Evolutionary conservation across 2,888 invertebrate species (phyloP).

Genomic region (Graphium colonna): DNA sequence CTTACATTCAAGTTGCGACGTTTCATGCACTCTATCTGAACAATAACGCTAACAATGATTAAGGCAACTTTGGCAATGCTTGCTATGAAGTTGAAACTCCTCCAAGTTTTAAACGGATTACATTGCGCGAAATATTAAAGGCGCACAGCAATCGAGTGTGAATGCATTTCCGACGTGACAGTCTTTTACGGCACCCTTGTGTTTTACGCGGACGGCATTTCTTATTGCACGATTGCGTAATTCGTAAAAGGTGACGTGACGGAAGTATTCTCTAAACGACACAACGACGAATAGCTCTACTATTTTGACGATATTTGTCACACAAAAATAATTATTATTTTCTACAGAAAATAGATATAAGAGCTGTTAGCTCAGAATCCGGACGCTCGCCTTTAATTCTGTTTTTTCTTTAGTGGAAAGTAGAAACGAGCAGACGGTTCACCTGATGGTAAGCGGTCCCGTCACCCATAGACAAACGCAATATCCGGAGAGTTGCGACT

Average conservation of each 20-base stretch:
- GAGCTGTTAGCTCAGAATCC: no score
- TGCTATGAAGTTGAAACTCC: constrained; percentile 53
- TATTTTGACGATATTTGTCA: no score
- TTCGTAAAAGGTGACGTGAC: constrained; percentile 41
- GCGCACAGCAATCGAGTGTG: constrained; percentile 38
- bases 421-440: no score
- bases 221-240: constrained; percentile 43
- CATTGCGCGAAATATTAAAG: constrained; percentile 55
- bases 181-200: constrained; percentile 41
- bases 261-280: constrained; percentile 29
- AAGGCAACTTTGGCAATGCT: constrained; percentile 47
- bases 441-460: no score
- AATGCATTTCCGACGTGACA: constrained; percentile 45
- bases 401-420: no score
- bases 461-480: no score
- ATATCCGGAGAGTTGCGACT: no score
- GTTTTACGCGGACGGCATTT: constrained; percentile 46
- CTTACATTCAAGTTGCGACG: no score
- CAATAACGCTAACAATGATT: constrained; percentile 57
- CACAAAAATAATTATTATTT: no score
- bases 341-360: no score
- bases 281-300: no score
- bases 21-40: constrained; percentile 25
- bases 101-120: constrained; percentile 70
- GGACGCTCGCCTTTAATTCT: no score